phyloP scores from a whole-genome alignment of 2,113 vertebrate species.

The Oncorhynchus keta region DNA sequence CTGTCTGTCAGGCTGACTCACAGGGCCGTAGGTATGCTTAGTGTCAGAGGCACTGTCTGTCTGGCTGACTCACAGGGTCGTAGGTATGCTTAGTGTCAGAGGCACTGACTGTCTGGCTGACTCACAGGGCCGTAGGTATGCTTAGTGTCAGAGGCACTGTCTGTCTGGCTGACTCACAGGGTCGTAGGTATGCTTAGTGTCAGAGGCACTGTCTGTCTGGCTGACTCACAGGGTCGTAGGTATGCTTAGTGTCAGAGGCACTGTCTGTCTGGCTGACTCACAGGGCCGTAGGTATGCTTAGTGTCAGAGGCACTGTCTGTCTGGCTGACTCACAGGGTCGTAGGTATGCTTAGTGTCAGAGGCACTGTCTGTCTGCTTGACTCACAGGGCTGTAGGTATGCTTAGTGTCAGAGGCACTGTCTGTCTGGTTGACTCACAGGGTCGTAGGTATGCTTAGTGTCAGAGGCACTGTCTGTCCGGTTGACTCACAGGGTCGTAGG shows the following conservation, averaged over 20 bases:
- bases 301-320: slow-evolving; percentile 7
- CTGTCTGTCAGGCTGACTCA: not conserved
- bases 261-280: not conserved
- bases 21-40: not conserved
- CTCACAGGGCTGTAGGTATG: not conserved
- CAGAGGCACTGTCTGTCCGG: slow-evolving; percentile 5
- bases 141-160: no score
- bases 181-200: no score
- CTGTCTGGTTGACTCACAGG: no score
- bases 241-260: no score
- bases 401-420: slow-evolving; percentile 1
- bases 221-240: no score
- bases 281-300: not conserved
- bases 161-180: no score
- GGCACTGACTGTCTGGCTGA: no score
- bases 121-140: no score
- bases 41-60: not conserved
- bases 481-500: not conserved
- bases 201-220: no score
- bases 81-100: no score
- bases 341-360: not conserved
- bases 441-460: not conserved
- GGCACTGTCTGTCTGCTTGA: not conserved
- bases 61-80: no score
- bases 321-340: not conserved